Evolutionary conservation across 2,113 vertebrate genomes (phyloP), one percentile per base, ranked within the genome.

Genomic region (Willisornis vidua): DNA sequence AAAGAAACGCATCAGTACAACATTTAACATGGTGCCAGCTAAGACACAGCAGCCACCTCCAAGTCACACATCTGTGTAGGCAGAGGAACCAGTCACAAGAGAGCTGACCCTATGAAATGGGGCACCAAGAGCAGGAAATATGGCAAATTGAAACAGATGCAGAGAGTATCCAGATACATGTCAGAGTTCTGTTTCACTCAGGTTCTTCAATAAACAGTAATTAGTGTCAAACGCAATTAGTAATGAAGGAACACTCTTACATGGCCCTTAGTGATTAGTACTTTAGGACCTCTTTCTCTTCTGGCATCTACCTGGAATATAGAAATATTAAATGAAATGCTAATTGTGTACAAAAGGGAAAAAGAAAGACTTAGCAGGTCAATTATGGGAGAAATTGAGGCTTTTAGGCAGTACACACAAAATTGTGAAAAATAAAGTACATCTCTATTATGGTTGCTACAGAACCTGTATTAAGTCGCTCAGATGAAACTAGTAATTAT

Each of bases 401-500:
- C 72, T 89, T 96, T 85, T 85, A 91, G 51, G 57, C 48, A 13
- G 58, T 72, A 63, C 23, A 73, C 35, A 37, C 59, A 78, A 57
- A 45, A 61, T 18, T 78, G 89, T 66, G 13, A 91, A 92, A 67
- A 94, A 72, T 49, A 62, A 90, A 70, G 20, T 87, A 46, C 33
- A 63, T 77, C 81, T 96, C 55, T 70, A 55, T 96, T 95, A 89
- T 48, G 57, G 65, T 91, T 96, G 78, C 61, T 89, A 35, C 59
- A 77, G 68, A 85, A 24, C 61, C 84, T 93, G 37, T 81, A 65
- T 85, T 90, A 85, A 74, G 62, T 75, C 86, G 94, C 78, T 92
- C 7, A 4, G 15, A 80, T 93, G 91, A 97, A 95, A 79, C 90
- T 89, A 93, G 59, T 85, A 97, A 97, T 97, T 97, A 89, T 39